Percentiles rank a stretch among this genome's conserved stretches.
Evolutionary conservation across 2,797 vertebrate genomes (phyloP).

Genomic region (Falco berigora): DNA sequence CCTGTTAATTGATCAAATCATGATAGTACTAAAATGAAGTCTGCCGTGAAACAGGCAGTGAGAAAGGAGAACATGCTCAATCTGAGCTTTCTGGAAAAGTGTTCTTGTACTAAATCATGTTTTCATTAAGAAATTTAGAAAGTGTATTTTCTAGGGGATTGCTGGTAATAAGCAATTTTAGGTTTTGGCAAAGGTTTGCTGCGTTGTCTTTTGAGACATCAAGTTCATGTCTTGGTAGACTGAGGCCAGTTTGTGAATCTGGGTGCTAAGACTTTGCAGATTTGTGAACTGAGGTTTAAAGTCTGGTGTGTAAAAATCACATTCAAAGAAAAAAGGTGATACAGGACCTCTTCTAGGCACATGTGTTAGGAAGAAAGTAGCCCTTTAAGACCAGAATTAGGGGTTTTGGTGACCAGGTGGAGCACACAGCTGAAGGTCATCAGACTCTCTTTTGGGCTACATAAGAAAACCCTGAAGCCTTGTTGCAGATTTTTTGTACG

Average conservation of each 20-base stretch:
- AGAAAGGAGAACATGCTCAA: not conserved
- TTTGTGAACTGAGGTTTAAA: not conserved
- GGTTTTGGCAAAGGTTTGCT: not conserved
- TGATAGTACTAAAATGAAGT: not conserved
- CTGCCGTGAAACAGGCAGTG: not conserved
- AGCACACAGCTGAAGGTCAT: not conserved
- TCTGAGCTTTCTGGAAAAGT: not conserved
- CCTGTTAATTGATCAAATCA: not conserved
- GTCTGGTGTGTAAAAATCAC: not conserved
- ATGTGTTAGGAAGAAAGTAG: not conserved
- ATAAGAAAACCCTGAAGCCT: not conserved
- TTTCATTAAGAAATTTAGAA: not conserved
- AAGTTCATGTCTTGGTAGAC: not conserved
- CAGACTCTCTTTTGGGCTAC: not conserved
- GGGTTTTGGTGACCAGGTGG: not conserved
- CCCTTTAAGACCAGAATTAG: not conserved
- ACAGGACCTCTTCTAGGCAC: not conserved
- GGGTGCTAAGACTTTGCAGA: not conserved
- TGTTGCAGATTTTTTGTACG: rapidly evolving
- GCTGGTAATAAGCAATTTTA: not conserved
- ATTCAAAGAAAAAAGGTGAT: not conserved
- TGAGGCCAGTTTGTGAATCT: not conserved
- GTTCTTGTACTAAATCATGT: not conserved
- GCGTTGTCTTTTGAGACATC: not conserved
- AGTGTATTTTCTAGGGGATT: rapidly evolving